These are phyloP conservation scores for Brachyopa scutellaris DNA, from an alignment of 2,888 invertebrate species.

Conservation along the genomic window DNA sequence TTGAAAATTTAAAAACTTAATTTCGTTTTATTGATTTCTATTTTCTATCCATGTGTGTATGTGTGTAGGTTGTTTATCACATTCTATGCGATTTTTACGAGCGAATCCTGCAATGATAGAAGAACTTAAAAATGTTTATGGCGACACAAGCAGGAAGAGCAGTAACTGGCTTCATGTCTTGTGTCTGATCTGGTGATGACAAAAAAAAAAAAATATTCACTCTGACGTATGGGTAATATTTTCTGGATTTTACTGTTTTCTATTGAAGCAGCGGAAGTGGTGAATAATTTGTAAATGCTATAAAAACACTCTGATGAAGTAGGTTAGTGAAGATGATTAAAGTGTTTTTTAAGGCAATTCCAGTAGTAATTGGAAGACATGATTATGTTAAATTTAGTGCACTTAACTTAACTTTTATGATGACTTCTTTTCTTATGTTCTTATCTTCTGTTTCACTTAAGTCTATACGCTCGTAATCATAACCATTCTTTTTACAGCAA, in stretches of 20 bases:
- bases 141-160: conserved; percentile 8
- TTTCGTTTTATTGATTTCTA: conserved; percentile 70
- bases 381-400: too few species aligned
- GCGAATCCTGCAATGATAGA: background rate
- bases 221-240: conserved; percentile 41
- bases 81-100: conserved; percentile 42
- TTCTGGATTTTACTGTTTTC: conserved; percentile 6
- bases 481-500: too few species aligned
- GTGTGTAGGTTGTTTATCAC: conserved; percentile 37
- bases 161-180: background rate
- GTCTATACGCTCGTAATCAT: too few species aligned
- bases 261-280: background rate
- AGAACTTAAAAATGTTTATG: conserved; percentile 46
- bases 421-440: too few species aligned
- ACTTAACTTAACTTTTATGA: too few species aligned
- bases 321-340: too few species aligned
- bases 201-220: conserved; percentile 11
- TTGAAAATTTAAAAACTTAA: conserved; percentile 71
- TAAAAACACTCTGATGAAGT: too few species aligned
- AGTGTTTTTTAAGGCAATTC: too few species aligned
- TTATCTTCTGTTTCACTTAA: too few species aligned
- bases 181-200: background rate
- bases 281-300: too few species aligned
- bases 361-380: too few species aligned
- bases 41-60: conserved; percentile 11